Conservation (phyloP, 1,140 invertebrate species). For the Littorina saxatilis region DNA sequence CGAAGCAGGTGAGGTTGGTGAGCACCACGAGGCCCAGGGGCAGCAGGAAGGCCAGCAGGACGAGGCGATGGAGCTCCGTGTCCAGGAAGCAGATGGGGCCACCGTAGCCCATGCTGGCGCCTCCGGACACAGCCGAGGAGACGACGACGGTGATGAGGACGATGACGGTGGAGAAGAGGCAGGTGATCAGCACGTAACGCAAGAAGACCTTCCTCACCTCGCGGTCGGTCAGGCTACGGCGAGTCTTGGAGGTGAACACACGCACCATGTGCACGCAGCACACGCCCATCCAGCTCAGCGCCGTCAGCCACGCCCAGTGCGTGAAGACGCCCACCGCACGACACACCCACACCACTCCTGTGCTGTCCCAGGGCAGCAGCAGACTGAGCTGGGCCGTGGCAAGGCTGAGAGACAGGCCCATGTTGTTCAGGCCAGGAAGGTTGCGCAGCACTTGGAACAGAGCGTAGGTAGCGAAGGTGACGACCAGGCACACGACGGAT, state of each 20-base stretch:
- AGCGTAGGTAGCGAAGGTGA: conserved; percentile 75
- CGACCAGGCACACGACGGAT: too few species aligned
- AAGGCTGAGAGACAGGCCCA: neutral
- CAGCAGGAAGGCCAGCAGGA: neutral
- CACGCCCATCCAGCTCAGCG: too few species aligned
- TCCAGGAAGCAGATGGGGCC: neutral
- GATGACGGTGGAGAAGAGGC: neutral
- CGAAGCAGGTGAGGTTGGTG: too few species aligned
- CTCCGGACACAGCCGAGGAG: neutral
- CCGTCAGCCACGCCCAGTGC: too few species aligned
- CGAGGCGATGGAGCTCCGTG: neutral
- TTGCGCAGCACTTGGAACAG: too few species aligned
- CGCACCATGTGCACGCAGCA: conserved; percentile 8
- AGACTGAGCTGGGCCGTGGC: neutral
- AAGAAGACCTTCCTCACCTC: neutral
- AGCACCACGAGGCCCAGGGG: too few species aligned
- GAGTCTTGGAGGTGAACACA: neutral
- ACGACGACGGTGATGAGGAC: neutral
- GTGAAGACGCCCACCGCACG: too few species aligned
- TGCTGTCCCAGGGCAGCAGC: neutral
- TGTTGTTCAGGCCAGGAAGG: neutral
- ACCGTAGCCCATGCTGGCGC: conserved; percentile 20
- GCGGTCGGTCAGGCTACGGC: too few species aligned
- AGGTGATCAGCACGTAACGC: neutral
- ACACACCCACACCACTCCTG: too few species aligned